Conservation (phyloP, 1,140 invertebrate species). For the Drosophila arizonae region DNA sequence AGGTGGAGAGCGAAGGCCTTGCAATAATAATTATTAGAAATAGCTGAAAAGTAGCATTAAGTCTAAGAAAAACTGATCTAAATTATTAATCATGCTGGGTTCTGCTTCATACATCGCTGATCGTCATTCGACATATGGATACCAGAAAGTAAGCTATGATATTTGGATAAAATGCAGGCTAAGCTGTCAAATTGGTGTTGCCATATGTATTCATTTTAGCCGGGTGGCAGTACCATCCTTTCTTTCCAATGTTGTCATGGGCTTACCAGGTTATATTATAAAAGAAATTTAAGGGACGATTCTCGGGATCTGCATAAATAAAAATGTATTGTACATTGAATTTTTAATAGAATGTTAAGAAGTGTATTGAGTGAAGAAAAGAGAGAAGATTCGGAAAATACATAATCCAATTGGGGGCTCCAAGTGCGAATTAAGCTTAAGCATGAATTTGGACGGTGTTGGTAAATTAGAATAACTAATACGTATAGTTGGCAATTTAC, state of each 20-base stretch:
- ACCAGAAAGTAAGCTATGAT: too few species aligned
- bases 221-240: too few species aligned
- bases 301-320: neutral
- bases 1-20: neutral
- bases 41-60: too few species aligned
- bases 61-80: too few species aligned
- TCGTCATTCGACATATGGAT: neutral
- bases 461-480: conserved; percentile 48
- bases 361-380: neutral
- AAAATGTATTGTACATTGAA: neutral
- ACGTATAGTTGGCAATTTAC: conserved; percentile 64
- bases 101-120: neutral
- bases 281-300: too few species aligned
- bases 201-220: neutral
- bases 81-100: neutral
- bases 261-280: too few species aligned
- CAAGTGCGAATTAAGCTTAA: conserved; percentile 16
- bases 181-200: neutral
- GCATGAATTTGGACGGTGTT: conserved; percentile 68
- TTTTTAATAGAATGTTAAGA: too few species aligned
- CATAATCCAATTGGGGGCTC: neutral
- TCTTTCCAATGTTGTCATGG: too few species aligned
- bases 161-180: too few species aligned
- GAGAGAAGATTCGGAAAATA: neutral
- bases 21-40: neutral